These are phyloP conservation scores for Pediacus dermestoides DNA, from an alignment of 2,888 invertebrate species.

Conservation along the genomic window DNA sequence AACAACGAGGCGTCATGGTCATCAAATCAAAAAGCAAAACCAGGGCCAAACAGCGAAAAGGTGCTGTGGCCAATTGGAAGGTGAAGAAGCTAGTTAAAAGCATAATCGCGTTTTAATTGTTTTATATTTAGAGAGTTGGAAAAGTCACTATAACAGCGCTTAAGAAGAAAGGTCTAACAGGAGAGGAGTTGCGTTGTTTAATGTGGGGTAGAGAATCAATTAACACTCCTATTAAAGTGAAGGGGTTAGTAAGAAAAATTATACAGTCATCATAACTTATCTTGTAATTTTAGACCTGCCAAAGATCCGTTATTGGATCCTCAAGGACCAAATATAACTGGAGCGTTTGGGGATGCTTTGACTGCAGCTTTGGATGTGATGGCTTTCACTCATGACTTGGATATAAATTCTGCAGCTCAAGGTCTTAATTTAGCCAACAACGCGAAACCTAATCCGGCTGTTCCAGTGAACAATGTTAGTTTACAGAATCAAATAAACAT, in stretches of 20 bases:
- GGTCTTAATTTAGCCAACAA: constrained; percentile 39
- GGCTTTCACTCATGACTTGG: constrained; percentile 71
- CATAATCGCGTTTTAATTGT: not conserved
- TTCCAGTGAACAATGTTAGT: constrained; percentile 26
- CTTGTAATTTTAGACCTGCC: constrained; percentile 39
- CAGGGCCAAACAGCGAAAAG: constrained; percentile 91
- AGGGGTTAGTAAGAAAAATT: constrained; percentile 48
- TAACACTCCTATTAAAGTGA: constrained; percentile 75
- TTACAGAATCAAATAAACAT: constrained; percentile 32
- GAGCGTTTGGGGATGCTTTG: constrained; percentile 60
- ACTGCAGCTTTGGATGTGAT: constrained; percentile 79
- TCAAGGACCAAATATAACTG: constrained; percentile 49
- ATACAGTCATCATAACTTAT: constrained; percentile 9
- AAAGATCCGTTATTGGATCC: constrained; percentile 50
- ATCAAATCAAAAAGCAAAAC: constrained; percentile 97
- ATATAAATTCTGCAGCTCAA: constrained; percentile 37
- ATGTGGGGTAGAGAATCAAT: constrained; percentile 92
- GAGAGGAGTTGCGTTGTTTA: constrained; percentile 77
- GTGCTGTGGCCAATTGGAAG: constrained; percentile 97
- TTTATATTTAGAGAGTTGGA: constrained; percentile 67
- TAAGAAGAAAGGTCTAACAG: constrained; percentile 77
- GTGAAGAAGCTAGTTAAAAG: constrained; percentile 51
- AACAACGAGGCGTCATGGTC: constrained; percentile 93
- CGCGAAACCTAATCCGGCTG: constrained; percentile 19
- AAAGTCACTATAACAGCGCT: constrained; percentile 82